Conservation (phyloP, 2,113 vertebrate genomes). For the Hepsetus odoe region DNA sequence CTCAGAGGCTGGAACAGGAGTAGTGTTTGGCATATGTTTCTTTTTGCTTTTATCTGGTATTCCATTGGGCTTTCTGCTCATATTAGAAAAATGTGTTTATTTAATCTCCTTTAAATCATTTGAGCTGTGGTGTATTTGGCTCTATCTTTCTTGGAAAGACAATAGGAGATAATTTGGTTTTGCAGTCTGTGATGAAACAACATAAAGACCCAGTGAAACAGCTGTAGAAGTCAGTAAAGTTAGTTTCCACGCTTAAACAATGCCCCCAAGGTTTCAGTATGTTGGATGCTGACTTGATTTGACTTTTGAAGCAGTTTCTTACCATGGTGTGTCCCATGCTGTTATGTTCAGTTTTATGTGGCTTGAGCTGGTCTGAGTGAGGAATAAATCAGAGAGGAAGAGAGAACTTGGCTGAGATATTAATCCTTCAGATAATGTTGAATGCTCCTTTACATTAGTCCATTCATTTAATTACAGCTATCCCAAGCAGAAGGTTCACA, state of each 20-base stretch:
- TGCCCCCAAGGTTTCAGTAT: background rate
- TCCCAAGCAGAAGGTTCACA: background rate
- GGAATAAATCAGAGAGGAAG: background rate
- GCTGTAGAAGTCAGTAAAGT: background rate
- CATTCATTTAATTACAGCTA: conserved; percentile 3
- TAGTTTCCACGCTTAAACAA: background rate
- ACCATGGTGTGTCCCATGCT: background rate
- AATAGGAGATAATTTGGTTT: no score
- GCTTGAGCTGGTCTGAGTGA: background rate
- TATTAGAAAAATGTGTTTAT: background rate
- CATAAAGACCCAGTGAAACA: background rate
- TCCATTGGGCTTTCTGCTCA: background rate
- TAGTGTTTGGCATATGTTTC: no score
- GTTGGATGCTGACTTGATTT: background rate
- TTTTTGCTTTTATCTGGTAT: no score
- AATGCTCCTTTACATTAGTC: background rate
- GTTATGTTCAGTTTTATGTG: background rate
- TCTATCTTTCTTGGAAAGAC: background rate
- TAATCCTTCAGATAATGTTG: background rate
- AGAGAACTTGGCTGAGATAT: background rate
- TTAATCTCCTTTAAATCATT: background rate
- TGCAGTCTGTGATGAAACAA: no score
- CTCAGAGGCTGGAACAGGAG: background rate
- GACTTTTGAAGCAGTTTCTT: no score
- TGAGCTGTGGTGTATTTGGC: background rate